Conservation (phyloP, 2,113 vertebrate species). For the Rhea pennata region DNA sequence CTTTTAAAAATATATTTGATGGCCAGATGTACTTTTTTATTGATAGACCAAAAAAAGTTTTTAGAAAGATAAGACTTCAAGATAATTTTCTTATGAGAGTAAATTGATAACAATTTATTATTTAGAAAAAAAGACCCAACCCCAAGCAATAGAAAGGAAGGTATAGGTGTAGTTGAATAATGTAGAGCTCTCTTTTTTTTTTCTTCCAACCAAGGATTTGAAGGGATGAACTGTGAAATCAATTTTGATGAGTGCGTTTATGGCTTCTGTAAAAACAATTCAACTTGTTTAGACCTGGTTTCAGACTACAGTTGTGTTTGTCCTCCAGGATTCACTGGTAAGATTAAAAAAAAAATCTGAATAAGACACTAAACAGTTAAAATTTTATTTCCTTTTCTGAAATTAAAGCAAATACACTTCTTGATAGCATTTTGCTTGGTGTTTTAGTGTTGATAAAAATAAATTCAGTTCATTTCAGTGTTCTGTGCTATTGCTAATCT, state of each 20-base stretch:
- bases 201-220: conserved; percentile 68
- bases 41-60: background rate
- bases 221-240: conserved; percentile 80
- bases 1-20: background rate
- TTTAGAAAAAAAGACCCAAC: background rate
- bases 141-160: background rate
- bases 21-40: background rate
- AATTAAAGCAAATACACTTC: background rate
- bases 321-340: conserved; percentile 76
- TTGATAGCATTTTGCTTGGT: background rate
- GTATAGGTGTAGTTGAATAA: background rate
- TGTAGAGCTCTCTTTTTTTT: background rate
- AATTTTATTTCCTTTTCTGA: background rate
- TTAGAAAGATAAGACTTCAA: background rate
- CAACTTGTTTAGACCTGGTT: conserved; percentile 79
- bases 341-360: background rate
- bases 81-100: background rate
- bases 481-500: background rate
- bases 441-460: background rate
- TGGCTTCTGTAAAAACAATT: conserved; percentile 79
- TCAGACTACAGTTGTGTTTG: conserved; percentile 78
- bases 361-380: background rate
- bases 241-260: conserved; percentile 79
- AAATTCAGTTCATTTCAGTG: background rate
- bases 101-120: conserved; percentile 4